A percentile compares a stretch with the other conserved stretches of the same genome.
These are phyloP conservation scores for Vulpes lagopus DNA, from an alignment of 2,113 vertebrate species.

Conservation along the genomic window DNA sequence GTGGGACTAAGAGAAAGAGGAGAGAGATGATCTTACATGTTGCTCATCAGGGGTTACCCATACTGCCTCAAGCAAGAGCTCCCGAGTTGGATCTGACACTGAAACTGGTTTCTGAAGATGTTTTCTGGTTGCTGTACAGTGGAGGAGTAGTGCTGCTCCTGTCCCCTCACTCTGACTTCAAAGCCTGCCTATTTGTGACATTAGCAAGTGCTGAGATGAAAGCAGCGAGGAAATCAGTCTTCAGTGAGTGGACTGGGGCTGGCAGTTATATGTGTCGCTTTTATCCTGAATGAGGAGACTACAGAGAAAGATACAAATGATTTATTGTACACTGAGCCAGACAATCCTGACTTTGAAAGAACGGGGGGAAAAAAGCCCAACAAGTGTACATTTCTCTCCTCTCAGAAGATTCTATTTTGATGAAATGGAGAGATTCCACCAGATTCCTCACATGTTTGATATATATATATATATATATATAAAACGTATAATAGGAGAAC, in stretches of 20 bases:
- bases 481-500: neutral
- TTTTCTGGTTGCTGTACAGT: neutral
- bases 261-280: constrained; percentile 34
- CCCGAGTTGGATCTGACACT: neutral
- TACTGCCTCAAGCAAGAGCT: neutral
- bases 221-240: constrained; percentile 39
- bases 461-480: neutral
- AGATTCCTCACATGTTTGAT: neutral
- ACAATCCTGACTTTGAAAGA: constrained; percentile 18
- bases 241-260: neutral
- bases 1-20: neutral
- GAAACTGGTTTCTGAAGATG: neutral
- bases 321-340: constrained; percentile 52
- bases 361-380: neutral
- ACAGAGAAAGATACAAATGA: constrained; percentile 68
- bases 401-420: constrained; percentile 47
- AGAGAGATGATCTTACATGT: fast-evolving
- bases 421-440: constrained; percentile 39
- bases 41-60: neutral
- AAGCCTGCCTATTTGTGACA: constrained; percentile 71
- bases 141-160: neutral
- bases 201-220: constrained; percentile 70
- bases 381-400: constrained; percentile 32
- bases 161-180: constrained; percentile 63
- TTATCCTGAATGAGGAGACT: constrained; percentile 58